These are phyloP conservation scores for Aricia artaxerxes DNA, from an alignment of 2,888 invertebrate genomes.

Conservation along the genomic window DNA sequence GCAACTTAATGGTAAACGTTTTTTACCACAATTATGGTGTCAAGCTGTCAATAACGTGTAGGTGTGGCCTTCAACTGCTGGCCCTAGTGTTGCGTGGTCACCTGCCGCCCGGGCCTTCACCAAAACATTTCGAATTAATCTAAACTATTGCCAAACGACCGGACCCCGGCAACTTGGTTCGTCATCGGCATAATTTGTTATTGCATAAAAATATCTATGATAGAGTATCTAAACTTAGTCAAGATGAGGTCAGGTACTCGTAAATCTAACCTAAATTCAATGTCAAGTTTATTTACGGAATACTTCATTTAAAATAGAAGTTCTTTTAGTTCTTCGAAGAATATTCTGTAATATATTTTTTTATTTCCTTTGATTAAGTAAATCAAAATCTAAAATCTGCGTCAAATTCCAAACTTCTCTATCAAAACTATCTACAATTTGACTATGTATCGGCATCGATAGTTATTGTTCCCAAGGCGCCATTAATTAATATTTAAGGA, in stretches of 20 bases:
- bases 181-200: background rate
- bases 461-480: too few species aligned
- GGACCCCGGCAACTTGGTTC: background rate
- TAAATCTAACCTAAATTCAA: slow-evolving; percentile 4
- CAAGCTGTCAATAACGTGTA: background rate
- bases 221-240: background rate
- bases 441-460: too few species aligned
- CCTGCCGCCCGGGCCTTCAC: slow-evolving; percentile 7
- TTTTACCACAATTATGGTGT: background rate
- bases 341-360: background rate
- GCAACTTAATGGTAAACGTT: background rate
- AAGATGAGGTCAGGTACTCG: background rate
- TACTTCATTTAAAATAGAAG: background rate
- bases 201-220: background rate
- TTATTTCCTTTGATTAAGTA: too few species aligned
- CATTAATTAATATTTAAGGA: too few species aligned
- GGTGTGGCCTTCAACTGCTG: background rate
- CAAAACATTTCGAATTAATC: background rate
- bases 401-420: too few species aligned
- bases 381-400: too few species aligned
- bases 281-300: slow-evolving; percentile 1
- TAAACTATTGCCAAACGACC: slow-evolving; percentile 4
- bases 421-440: too few species aligned
- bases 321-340: background rate
- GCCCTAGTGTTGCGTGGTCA: background rate